Evolutionary conservation across 2,797 vertebrate genomes (phyloP).

Genomic region (Chlorospingus semifuscus): DNA sequence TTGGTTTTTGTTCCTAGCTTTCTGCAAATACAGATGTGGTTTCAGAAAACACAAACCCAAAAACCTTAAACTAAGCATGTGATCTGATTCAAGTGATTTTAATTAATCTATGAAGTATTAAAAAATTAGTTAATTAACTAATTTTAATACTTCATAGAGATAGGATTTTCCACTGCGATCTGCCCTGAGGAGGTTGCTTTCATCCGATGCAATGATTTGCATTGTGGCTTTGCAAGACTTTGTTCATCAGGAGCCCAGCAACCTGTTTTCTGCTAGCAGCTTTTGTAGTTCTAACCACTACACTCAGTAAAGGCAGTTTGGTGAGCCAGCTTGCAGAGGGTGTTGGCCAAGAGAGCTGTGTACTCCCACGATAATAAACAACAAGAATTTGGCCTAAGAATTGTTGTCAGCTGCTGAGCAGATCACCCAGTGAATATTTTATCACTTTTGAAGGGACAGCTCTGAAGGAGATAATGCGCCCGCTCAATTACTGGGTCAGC

Average conservation of each 20-base stretch:
- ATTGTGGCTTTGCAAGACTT: background rate
- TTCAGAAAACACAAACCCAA: background rate
- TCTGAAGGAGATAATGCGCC: background rate
- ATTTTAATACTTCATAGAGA: background rate
- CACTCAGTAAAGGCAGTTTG: fast-evolving
- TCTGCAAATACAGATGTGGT: background rate
- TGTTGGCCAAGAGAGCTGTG: background rate
- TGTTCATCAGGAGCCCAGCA: background rate
- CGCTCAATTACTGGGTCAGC: fast-evolving
- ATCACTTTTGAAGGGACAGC: background rate
- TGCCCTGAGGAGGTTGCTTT: background rate
- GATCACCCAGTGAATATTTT: background rate
- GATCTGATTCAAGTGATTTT: background rate
- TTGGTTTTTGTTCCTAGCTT: background rate
- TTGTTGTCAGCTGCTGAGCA: background rate
- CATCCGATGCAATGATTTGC: background rate
- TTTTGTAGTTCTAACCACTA: background rate
- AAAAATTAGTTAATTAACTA: background rate
- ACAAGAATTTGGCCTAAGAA: background rate
- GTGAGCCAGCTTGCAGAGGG: background rate
- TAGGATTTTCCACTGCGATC: background rate
- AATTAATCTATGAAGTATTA: too few species aligned
- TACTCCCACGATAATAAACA: fast-evolving
- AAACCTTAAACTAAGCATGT: background rate
- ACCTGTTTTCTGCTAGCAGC: background rate